Evolutionary conservation across 2,888 invertebrate species (phyloP), one percentile per base, ranked within the genome.

Genomic region (Leucophora obtusa): DNA sequence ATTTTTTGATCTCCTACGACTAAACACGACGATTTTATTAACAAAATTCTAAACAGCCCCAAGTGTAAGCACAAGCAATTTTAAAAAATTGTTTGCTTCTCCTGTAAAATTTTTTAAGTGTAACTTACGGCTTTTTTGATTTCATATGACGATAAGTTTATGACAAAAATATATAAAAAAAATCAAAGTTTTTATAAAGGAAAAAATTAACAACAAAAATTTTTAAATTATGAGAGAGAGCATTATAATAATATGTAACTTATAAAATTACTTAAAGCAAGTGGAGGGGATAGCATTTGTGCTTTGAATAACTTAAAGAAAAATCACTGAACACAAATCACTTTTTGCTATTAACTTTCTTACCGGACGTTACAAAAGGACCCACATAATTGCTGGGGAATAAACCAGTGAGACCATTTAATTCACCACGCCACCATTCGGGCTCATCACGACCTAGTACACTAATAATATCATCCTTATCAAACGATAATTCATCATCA

Each of bases 401-500:
- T 66, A 98, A 92, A 8, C 98, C 98, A 0, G 95, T 94, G 84
- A 94, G 93, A 1, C 97, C 97, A 84, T 96, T 96, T 51, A 96
- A 92, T 91, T 98, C 97, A 69, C 98, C 98, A 89, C 96, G 95
- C 98, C 98, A 98, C 98, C 98, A 98, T 66, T 97, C 96, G n/a
- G 96, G 95, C 87, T 98, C 98, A 85, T 97, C 97, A 73, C 97
- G 94, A 65, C 96, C 96, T 3, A 98, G 93, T 56, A 97, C 95
- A 11, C 95, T 95, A 66, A 97, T 97, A 63, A 97, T 95, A 87
- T 97, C 97, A 84, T 97, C 97, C 89, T 97, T 96, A 77, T 95
- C 94, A 89, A 99, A 97, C 83, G 95, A 96, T 75, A 99, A 91
- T 89, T 99, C 99, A 90, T 99, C 99, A 11, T 96, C 95, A 88